Evolutionary conservation across 1,140 invertebrate species (phyloP).

Genomic region (Paracyclopina nana): DNA sequence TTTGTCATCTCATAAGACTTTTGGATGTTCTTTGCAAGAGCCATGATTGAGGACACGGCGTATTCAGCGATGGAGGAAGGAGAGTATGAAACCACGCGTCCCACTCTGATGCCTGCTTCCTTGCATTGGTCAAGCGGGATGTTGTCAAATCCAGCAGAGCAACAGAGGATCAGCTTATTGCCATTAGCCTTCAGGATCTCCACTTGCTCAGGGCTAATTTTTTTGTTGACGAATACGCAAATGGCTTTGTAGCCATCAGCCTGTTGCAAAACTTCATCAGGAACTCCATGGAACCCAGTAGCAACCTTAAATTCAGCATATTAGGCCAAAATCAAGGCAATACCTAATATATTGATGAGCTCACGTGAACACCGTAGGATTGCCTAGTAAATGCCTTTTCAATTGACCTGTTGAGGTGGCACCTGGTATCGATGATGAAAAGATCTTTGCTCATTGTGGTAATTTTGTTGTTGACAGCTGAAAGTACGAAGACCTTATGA

Average conservation of each 20-base stretch:
- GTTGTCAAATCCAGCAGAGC: constrained; percentile 13
- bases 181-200: constrained; percentile 13
- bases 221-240: constrained; percentile 13
- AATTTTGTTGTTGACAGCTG: no score
- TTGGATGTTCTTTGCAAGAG: constrained; percentile 12
- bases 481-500: no score
- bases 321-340: not conserved
- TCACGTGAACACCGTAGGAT: not conserved
- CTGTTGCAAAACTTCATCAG: constrained; percentile 5
- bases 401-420: not conserved
- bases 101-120: constrained; percentile 5
- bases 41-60: constrained; percentile 7
- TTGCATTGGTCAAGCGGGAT: not conserved
- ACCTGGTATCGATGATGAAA: constrained; percentile 7
- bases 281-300: not conserved
- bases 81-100: constrained; percentile 3
- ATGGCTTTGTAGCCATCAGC: constrained; percentile 11
- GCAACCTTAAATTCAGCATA: not conserved
- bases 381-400: not conserved
- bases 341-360: not conserved
- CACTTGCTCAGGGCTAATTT: constrained; percentile 1
- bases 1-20: constrained; percentile 10
- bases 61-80: constrained; percentile 14
- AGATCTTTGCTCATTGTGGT: constrained; percentile 3
- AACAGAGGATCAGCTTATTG: constrained; percentile 8